Evolutionary conservation across 30 jellyfish, hydroid and myxozoan genomes (phyloP).

Genomic region (Hydractinia echinata): DNA sequence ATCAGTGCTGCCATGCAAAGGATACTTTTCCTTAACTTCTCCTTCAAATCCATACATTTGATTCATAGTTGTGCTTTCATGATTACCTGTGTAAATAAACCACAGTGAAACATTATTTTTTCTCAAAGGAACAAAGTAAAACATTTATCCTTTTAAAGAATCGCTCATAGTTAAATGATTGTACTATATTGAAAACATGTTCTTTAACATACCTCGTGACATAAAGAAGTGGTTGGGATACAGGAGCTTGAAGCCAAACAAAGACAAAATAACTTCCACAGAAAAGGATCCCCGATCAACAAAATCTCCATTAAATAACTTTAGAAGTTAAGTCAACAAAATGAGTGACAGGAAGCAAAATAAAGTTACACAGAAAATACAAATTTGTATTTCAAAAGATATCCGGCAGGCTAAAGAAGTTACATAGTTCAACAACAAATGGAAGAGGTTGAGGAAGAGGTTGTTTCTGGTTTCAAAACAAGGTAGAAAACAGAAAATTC

Average conservation of each 20-base stretch:
- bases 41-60: constrained; percentile 98
- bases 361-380: too few species aligned
- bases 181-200: neutral
- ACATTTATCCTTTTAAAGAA: neutral
- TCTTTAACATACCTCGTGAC: constrained; percentile 75
- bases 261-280: constrained; percentile 82
- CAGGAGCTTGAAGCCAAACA: constrained; percentile 66
- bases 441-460: too few species aligned
- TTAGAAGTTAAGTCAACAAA: too few species aligned
- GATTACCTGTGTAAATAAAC: constrained; percentile 59
- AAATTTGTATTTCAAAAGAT: too few species aligned
- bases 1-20: neutral
- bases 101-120: neutral
- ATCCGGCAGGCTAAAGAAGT: too few species aligned
- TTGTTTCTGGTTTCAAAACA: too few species aligned
- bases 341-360: too few species aligned
- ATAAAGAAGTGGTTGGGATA: constrained; percentile 88
- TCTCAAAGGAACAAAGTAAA: neutral
- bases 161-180: neutral
- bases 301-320: constrained; percentile 98
- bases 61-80: constrained; percentile 93
- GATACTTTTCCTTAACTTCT: constrained; percentile 89
- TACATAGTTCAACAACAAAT: too few species aligned
- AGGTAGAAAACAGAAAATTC: too few species aligned
- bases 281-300: constrained; percentile 98